Base-by-base conservation (phyloP, 2,113 vertebrate species). In the Engystomops pustulosus region DNA sequence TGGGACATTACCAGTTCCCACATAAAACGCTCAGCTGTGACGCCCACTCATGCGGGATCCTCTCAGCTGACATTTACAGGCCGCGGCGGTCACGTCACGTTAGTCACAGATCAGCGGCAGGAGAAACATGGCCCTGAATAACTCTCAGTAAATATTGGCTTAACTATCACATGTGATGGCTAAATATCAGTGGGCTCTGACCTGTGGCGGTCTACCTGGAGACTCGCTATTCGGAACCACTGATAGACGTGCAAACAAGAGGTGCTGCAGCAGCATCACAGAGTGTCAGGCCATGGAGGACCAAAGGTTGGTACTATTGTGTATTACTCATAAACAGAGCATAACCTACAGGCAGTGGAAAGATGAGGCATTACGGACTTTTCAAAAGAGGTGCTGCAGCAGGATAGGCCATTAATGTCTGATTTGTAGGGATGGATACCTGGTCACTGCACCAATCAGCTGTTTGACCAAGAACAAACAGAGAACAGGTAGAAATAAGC, bases 11-110 rank as follows among this genome's bases (percentile, higher is more conserved):
- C 34, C 0, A 38, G 67, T 69, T 69, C 67, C 67, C 67, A 69
- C 67, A 69, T 69, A 69, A 69, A 69, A 38, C 62, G 67, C 32
- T 69, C 67, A 69, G 67, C 67, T 69, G 67, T 69, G 67, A 69
- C 34, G 67, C 67, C 32, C 68, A 44, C 68, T 71, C 68, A 44
- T 71, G 36, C 6, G n/a, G n/a, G 18, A 71, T 44, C 3, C 68
- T 65, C 68, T 23, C 34, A 14, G 36, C 36, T 38, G 38, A 71
- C 68, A 71, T 34, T 32, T 34, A 65, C 60, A 65, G 60, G 60
- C 60, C 17, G 8, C 60, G 60, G 27, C 7, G 60, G 36, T 69
- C 67, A 41, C 36, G 67, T 41, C 15, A 25, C 7, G 68, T 71
- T 44, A 71, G 68, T 71, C 68, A 71, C 68, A 71, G 34, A 71